Percentiles rank a stretch among this genome's conserved stretches.
Conservation (phyloP, 64 coral and sea anemone species). For the Pocillopora verrucosa region DNA sequence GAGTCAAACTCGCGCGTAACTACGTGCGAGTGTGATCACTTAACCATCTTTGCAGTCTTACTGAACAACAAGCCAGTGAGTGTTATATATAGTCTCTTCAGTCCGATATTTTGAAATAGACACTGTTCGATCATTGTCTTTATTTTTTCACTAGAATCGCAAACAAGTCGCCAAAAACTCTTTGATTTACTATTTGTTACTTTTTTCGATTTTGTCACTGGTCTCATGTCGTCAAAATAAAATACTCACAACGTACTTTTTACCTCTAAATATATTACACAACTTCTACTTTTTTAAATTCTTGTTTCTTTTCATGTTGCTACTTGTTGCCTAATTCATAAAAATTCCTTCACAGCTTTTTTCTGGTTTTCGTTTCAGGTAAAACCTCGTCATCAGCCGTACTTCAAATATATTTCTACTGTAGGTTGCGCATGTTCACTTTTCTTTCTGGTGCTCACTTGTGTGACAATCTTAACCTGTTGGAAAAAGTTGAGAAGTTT, state of each 20-base stretch:
- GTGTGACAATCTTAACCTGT: neutral
- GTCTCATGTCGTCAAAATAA: no score
- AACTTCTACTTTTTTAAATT: no score
- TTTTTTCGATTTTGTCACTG: no score
- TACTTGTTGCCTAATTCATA: neutral
- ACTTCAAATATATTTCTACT: slow-evolving; percentile 33
- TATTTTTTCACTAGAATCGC: no score
- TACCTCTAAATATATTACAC: no score
- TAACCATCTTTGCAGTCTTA: slow-evolving; percentile 61
- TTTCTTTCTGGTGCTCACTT: slow-evolving; percentile 58
- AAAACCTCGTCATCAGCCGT: slow-evolving; percentile 13
- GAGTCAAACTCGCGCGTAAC: slow-evolving; percentile 44
- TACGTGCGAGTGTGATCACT: slow-evolving; percentile 55
- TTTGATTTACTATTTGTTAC: no score
- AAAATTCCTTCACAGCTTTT: neutral
- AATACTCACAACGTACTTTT: no score
- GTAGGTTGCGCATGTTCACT: slow-evolving; percentile 52
- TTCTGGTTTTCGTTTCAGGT: neutral
- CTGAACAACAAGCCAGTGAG: slow-evolving; percentile 25
- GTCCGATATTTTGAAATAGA: no score
- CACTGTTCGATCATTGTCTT: no score
- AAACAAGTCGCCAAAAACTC: no score
- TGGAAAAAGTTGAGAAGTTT: slow-evolving; percentile 53
- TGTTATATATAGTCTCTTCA: no score
- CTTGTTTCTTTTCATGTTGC: neutral